These are phyloP conservation scores for Isoperla grammatica DNA, from an alignment of 2,888 invertebrate species.

Conservation along the genomic window DNA sequence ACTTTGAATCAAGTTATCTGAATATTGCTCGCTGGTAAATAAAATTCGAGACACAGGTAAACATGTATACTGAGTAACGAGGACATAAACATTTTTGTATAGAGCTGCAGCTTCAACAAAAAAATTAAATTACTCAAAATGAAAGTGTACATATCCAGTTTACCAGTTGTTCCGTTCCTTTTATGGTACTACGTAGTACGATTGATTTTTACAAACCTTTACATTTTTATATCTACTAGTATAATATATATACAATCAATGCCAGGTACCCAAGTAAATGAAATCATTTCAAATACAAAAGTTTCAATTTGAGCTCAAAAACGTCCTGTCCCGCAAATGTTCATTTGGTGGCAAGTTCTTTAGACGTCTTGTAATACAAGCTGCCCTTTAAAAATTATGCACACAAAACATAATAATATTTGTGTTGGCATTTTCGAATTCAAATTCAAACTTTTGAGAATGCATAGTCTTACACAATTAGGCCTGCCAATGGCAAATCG, in stretches of 20 bases:
- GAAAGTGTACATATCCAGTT: neutral
- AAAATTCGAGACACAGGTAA: slow-evolving; percentile 1
- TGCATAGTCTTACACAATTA: too few relatives aligned
- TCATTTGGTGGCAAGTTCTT: too few relatives aligned
- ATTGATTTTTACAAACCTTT: slow-evolving; percentile 6
- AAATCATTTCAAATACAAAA: neutral
- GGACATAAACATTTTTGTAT: neutral
- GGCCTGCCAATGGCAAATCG: too few relatives aligned
- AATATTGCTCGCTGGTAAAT: slow-evolving; percentile 21
- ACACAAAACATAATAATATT: too few relatives aligned
- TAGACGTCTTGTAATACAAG: too few relatives aligned
- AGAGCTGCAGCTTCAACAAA: slow-evolving; percentile 19
- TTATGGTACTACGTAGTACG: neutral
- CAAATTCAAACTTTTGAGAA: too few relatives aligned
- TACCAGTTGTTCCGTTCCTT: neutral
- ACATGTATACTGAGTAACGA: neutral
- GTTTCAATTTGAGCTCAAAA: neutral
- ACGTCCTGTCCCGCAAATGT: too few relatives aligned
- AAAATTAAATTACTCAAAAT: slow-evolving; percentile 6
- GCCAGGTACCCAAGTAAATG: slow-evolving; percentile 26
- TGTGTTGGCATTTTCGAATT: too few relatives aligned
- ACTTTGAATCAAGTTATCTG: too few relatives aligned
- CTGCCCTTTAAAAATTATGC: too few relatives aligned
- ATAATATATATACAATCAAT: slow-evolving; percentile 18
- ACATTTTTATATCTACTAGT: neutral